These are phyloP conservation scores for Kryptopterus vitreolus DNA, from an alignment of 2,797 vertebrate species.

Conservation along the genomic window DNA sequence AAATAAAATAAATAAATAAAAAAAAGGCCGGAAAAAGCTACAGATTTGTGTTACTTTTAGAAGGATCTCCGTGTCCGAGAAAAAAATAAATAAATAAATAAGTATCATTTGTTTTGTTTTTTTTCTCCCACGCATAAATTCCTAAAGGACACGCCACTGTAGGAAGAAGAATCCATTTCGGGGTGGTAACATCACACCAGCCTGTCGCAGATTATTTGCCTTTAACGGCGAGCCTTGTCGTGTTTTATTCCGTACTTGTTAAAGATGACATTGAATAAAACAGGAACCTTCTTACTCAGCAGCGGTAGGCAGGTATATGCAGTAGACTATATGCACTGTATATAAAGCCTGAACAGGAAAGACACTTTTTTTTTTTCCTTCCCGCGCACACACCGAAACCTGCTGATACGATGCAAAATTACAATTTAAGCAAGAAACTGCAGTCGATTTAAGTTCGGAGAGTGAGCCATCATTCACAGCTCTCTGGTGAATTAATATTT, in stretches of 20 bases:
- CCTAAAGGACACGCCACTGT: not conserved
- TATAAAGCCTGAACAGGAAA: not conserved
- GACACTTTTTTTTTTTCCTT: not conserved
- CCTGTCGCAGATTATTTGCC: not conserved
- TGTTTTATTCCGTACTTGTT: not conserved
- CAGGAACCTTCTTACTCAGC: not conserved
- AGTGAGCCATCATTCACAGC: not conserved
- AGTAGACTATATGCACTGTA: not conserved
- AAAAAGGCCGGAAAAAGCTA: too few relatives aligned
- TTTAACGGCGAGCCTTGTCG: not conserved
- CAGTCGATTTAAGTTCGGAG: slow-evolving; percentile 12
- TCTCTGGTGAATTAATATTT: slow-evolving; percentile 23
- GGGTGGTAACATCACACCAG: not conserved
- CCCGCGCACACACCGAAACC: slow-evolving; percentile 6
- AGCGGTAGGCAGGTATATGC: slow-evolving; percentile 10
- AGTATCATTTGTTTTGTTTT: too few relatives aligned
- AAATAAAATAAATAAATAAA: too few relatives aligned
- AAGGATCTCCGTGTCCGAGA: too few relatives aligned
- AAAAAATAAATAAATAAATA: too few relatives aligned
- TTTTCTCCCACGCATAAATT: not conserved
- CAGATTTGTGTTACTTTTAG: too few relatives aligned
- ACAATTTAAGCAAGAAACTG: slow-evolving; percentile 1
- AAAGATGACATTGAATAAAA: not conserved
- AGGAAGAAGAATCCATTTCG: not conserved
- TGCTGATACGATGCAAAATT: not conserved